phyloP scores from a whole-genome alignment of 2,888 invertebrate genomes.

The Acronicta aceris region DNA sequence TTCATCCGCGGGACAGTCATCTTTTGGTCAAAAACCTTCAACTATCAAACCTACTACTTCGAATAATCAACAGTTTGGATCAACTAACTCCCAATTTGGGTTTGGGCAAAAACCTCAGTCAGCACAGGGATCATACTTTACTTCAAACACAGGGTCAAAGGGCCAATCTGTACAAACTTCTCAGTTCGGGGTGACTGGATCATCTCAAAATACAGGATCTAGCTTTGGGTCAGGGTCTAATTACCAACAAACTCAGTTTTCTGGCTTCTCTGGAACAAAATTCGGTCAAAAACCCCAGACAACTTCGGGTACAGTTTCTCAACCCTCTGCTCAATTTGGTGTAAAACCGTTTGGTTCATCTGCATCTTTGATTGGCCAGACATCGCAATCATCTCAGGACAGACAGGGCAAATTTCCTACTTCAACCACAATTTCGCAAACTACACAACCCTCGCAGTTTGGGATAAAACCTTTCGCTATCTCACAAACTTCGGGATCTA shows the following conservation, averaged over 20 bases:
- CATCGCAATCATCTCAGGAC: slow-evolving; percentile 13
- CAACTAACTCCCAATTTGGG: neutral
- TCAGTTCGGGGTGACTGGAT: slow-evolving; percentile 17
- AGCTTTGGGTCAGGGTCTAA: slow-evolving; percentile 14
- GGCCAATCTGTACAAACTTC: slow-evolving; percentile 23
- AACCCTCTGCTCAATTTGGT: slow-evolving; percentile 11
- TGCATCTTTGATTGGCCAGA: slow-evolving; percentile 19
- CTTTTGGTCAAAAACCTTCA: no score
- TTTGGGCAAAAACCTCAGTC: slow-evolving; percentile 18
- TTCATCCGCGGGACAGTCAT: neutral
- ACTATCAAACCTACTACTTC: no score
- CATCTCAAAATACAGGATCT: slow-evolving; percentile 35
- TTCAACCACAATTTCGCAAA: slow-evolving; percentile 29
- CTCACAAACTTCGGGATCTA: slow-evolving; percentile 9
- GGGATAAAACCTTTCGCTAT: slow-evolving; percentile 28
- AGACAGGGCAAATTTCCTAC: slow-evolving; percentile 13
- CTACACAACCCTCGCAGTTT: slow-evolving; percentile 13
- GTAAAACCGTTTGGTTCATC: slow-evolving; percentile 17
- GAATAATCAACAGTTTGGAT: neutral
- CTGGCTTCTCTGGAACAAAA: slow-evolving; percentile 14
- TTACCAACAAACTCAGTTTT: slow-evolving; percentile 29
- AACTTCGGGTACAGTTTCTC: slow-evolving; percentile 5
- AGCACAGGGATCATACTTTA: slow-evolving; percentile 18
- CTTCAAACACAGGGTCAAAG: slow-evolving; percentile 20
- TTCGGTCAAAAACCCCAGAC: slow-evolving; percentile 16